Percentiles rank a stretch among this genome's conserved stretches.
Conservation (phyloP, 2,888 invertebrate genomes). For the Eupsilia transversa region DNA sequence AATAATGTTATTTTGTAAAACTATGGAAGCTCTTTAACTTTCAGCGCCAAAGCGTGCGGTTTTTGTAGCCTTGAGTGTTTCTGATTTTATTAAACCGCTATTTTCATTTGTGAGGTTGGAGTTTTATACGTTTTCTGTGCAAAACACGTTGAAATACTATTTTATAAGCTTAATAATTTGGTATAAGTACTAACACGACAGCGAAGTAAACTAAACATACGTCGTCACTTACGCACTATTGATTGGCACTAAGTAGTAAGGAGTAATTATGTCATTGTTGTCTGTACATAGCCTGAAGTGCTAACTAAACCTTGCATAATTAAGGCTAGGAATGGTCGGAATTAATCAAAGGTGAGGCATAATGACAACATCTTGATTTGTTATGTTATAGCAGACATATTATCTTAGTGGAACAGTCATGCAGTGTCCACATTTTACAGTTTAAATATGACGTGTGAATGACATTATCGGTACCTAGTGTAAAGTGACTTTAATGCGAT, state of each 20-base stretch:
- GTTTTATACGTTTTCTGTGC: not conserved
- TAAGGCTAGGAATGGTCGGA: conserved; percentile 37
- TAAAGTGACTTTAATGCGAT: not conserved
- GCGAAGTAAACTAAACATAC: conserved; percentile 2
- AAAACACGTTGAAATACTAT: not conserved
- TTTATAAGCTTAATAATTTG: conserved; percentile 1
- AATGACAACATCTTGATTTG: conserved; percentile 49
- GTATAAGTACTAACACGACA: not conserved
- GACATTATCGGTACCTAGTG: not conserved
- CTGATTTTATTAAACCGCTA: conserved; percentile 21
- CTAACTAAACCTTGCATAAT: conserved; percentile 56
- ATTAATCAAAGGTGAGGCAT: conserved; percentile 56
- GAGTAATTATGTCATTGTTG: conserved; percentile 56
- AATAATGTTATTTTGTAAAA: conserved; percentile 54
- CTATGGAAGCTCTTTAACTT: conserved; percentile 33
- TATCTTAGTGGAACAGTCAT: conserved; percentile 19
- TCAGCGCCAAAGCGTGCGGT: conserved; percentile 1
- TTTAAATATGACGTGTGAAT: not conserved
- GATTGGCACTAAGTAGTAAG: conserved; percentile 46
- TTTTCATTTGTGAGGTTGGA: conserved; percentile 13
- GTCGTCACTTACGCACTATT: conserved; percentile 38
- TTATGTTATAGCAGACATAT: conserved; percentile 26
- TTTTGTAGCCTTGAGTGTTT: conserved; percentile 6
- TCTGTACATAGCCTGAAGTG: conserved; percentile 54
- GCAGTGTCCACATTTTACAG: conserved; percentile 1